Base-by-base conservation (phyloP, 2,888 invertebrate species). In the Dryobota labecula region DNA sequence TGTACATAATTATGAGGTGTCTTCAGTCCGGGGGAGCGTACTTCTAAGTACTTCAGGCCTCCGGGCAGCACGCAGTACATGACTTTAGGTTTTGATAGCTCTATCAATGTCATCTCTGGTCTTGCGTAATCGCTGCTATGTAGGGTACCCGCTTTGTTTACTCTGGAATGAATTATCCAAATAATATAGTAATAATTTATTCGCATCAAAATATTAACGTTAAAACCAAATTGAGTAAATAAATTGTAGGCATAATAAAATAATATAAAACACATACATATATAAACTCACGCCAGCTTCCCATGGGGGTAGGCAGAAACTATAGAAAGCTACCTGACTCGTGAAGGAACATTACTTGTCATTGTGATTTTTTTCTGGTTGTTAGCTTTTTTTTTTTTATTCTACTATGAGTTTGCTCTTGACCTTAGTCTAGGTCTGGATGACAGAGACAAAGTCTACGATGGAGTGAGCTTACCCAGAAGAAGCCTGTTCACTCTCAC, bases 21-120 rank as follows among this genome's bases (percentile, higher is more conserved):
- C 77, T 93, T 94, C 81, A 90, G 91, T 0, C 97, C 97, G 0
- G 97, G 97, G 41, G 96, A 95, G 0, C 94, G 92, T 0, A 97
- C 96, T 49, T 96, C 95, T 47, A 97, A 90, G 85, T 97, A 97
- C 80, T 96, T 94, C 72, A 97, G 90, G 1, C 95, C 96, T 2
- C 97, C 97, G 0, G 97, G 97, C 24, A 97, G 87, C 11, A 86
- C 87, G 80, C 97, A 97, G 70, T 90, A 86, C 2, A 82, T 87
- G 6, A 93, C 92, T 58, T 85, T 85, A 0, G 95, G 94, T 62
- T 88, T 89, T 38, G 83, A 89, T 18, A 94, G 86, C 0, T 86
- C 79, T 2, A 94, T 92, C 9, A 94, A 61, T 24, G 87, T 38
- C 80, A 82, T 82, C 51, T 80, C 83, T 0, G 80, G 79, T n/a